Evolutionary conservation across 1,140 invertebrate species (phyloP), one percentile per base, ranked within the genome.

Genomic region (Ceratitis capitata): DNA sequence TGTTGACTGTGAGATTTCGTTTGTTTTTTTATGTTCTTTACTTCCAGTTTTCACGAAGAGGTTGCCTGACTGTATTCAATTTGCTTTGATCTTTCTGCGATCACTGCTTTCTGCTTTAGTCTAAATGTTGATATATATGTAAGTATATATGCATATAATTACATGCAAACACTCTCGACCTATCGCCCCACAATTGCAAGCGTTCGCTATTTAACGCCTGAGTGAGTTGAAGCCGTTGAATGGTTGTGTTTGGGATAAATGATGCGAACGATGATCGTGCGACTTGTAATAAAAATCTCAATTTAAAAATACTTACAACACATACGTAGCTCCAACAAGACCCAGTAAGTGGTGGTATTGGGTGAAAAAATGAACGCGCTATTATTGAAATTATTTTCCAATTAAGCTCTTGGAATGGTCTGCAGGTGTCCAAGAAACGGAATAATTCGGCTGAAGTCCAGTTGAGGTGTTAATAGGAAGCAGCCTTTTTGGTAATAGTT

Each of bases 191-290:
- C 69, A 78, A 78, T 45, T n/a, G n/a, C 69, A 78, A 78, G n/a
- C 10, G 69, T n/a, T 78, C 10, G 32, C 69, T 35, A 78, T 78
- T 78, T 78, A 78, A 78, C 69, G 42, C 69, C 45, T 42, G 69
- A 78, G 42, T 78, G 69, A 78, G 69, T 47, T 39, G 45, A 78
- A 78, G 69, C 42, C 69, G n/a, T 32, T 78, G 69, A 42, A 78
- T 78, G 42, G 69, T 42, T 78, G 69, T 78, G 69, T 78, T 78
- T 78, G 69, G n/a, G 69, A 45, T 78, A 78, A 78, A 78, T 78
- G 69, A 78, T 10, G 69, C 69, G 69, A 78, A 23, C 69, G 69
- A n/a, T n/a, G n/a, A 78, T 78, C 42, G 69, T 78, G 69, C 69
- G 69, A 78, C 61, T 69, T 69, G 32, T 69, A 69, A 69, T 78